phyloP scores from a whole-genome alignment of 2,797 vertebrate species.

The Urocyon cinereoargenteus region DNA sequence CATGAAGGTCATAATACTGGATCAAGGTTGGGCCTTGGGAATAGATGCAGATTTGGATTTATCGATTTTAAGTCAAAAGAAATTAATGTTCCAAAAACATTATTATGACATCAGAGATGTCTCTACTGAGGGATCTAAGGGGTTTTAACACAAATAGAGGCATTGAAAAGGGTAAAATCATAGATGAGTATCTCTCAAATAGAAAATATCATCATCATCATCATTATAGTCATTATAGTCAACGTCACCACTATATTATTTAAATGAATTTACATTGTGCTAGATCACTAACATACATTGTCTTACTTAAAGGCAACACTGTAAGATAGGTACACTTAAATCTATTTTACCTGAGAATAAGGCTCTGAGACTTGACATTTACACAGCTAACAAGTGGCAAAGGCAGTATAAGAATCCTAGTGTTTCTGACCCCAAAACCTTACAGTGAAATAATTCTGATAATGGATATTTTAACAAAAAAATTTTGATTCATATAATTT shows the following conservation, averaged over 20 bases:
- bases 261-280: neutral
- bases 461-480: neutral
- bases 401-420: neutral
- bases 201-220: neutral
- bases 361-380: neutral
- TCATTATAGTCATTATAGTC: neutral
- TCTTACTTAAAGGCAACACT: neutral
- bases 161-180: conserved; percentile 6
- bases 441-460: neutral
- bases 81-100: neutral
- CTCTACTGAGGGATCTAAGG: neutral
- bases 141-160: conserved; percentile 7
- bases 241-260: neutral
- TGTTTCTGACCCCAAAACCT: neutral
- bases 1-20: neutral
- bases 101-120: neutral
- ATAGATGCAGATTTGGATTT: neutral
- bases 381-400: neutral
- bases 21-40: neutral
- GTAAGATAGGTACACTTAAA: neutral
- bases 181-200: neutral
- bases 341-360: conserved; percentile 11
- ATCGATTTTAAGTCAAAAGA: neutral
- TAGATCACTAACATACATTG: neutral
- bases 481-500: neutral